Conservation (phyloP, 2,888 invertebrate species). For the Liodrosophila aerea region DNA sequence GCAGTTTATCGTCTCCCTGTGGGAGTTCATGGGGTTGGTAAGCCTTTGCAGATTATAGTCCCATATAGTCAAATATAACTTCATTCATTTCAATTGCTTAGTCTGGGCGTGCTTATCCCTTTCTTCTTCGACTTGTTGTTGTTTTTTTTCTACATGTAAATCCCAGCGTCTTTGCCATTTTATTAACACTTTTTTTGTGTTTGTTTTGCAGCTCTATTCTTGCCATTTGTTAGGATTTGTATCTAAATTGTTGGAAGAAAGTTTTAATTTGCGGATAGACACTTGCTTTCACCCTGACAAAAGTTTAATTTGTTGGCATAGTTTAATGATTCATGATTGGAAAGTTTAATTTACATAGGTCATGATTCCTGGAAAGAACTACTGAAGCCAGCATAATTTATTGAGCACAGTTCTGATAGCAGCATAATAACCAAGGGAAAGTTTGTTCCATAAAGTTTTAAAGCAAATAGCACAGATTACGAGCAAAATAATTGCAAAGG, state of each 20-base stretch:
- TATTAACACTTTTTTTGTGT: conserved; percentile 48
- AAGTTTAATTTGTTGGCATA: conserved; percentile 38
- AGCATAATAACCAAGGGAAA: background rate
- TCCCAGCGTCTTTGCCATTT: conserved; percentile 35
- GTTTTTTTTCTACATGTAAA: conserved; percentile 11
- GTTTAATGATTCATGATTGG: conserved; percentile 62
- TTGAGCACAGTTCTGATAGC: conserved; percentile 21
- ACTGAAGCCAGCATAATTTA: conserved; percentile 24
- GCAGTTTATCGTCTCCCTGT: conserved; percentile 18
- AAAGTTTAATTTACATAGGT: conserved; percentile 49
- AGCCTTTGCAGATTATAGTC: conserved; percentile 16
- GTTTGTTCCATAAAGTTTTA: conserved; percentile 1
- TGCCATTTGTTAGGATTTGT: conserved; percentile 46
- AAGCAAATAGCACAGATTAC: conserved; percentile 1
- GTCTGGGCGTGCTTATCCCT: conserved; percentile 7
- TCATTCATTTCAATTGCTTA: conserved; percentile 56
- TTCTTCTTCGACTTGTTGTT: conserved; percentile 9
- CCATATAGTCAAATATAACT: conserved; percentile 2
- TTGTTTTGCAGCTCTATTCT: conserved; percentile 16
- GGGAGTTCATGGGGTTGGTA: conserved; percentile 17
- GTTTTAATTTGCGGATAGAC: conserved; percentile 49
- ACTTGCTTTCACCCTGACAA: conserved; percentile 11
- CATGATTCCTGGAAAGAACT: conserved; percentile 36
- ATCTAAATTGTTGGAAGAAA: conserved; percentile 56
- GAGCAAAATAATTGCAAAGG: background rate